Percentiles rank a stretch among this genome's conserved stretches.
phyloP scores from a whole-genome alignment of 2,888 invertebrate species.

The Yponomeuta evonymella region DNA sequence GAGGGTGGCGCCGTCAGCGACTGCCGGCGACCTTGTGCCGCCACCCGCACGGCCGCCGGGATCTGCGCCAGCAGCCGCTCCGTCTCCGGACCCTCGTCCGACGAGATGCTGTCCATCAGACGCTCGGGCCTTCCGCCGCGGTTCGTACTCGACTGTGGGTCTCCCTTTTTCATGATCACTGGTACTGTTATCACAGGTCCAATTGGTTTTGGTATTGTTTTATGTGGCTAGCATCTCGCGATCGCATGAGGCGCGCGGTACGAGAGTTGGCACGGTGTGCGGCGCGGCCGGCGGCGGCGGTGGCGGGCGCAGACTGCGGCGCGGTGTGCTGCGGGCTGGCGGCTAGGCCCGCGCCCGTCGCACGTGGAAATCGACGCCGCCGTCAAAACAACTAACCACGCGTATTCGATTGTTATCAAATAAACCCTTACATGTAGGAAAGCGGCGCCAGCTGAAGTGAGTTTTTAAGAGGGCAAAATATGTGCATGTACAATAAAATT shows the following conservation, averaged over 20 bases:
- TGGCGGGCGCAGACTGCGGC: conserved; percentile 48
- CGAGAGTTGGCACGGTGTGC: conserved; percentile 29
- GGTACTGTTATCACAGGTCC: conserved; percentile 4
- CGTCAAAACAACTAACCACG: conserved; percentile 42
- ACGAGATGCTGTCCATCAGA: conserved; percentile 63
- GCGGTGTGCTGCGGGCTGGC: conserved; percentile 33
- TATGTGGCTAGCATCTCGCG: background rate
- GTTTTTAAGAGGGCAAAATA: background rate
- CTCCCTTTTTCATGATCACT: conserved; percentile 18
- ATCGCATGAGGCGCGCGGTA: conserved; percentile 22
- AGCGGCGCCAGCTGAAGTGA: background rate
- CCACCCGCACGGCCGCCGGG: conserved; percentile 45
- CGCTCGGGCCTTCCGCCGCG: conserved; percentile 28
- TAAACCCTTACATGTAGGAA: conserved; percentile 11
- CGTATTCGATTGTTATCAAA: conserved; percentile 13
- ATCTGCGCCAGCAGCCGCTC: conserved; percentile 54
- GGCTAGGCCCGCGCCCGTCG: conserved; percentile 25
- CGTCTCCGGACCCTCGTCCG: conserved; percentile 65
- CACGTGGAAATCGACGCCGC: conserved; percentile 23
- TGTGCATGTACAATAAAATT: background rate
- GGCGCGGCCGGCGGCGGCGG: conserved; percentile 43
- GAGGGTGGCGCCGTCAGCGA: conserved; percentile 71
- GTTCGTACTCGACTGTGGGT: conserved; percentile 11
- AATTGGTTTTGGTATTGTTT: background rate
- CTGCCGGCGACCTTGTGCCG: conserved; percentile 46